Percentiles rank a stretch among this genome's conserved stretches.
These are phyloP conservation scores for Drosophila limbata DNA, from an alignment of 2,888 invertebrate genomes.

Conservation along the genomic window DNA sequence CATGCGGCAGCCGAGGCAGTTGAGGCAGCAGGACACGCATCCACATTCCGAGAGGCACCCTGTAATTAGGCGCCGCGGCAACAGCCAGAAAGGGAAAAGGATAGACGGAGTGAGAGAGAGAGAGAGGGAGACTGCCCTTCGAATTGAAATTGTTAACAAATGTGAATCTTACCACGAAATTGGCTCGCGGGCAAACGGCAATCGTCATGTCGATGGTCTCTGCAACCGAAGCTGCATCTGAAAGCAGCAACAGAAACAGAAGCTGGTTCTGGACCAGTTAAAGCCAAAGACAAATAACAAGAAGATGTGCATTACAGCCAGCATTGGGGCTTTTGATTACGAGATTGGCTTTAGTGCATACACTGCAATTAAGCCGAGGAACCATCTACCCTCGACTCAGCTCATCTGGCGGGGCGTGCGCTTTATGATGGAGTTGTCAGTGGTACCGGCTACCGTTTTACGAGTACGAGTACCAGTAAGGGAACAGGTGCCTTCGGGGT, in stretches of 20 bases:
- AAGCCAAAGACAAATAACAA: slow-evolving; percentile 74
- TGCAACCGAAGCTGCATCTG: slow-evolving; percentile 10
- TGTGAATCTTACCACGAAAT: slow-evolving; percentile 75
- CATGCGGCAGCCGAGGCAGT: slow-evolving; percentile 48
- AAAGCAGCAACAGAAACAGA: slow-evolving; percentile 30
- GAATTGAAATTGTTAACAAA: slow-evolving; percentile 78
- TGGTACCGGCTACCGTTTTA: slow-evolving; percentile 67
- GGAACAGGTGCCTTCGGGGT: slow-evolving; percentile 12
- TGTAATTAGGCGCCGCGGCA: slow-evolving; percentile 76
- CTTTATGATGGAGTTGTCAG: slow-evolving; percentile 77
- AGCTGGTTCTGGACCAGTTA: slow-evolving; percentile 56
- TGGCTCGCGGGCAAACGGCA: slow-evolving; percentile 64
- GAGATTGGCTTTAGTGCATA: slow-evolving; percentile 45
- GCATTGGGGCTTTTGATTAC: slow-evolving; percentile 67
- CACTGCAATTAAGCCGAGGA: slow-evolving; percentile 59
- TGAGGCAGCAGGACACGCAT: slow-evolving; percentile 52
- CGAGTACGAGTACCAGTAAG: background rate
- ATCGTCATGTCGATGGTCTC: slow-evolving; percentile 24
- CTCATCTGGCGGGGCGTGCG: slow-evolving; percentile 48
- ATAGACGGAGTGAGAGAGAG: background rate
- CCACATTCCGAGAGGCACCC: slow-evolving; percentile 56
- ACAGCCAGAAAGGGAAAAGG: slow-evolving; percentile 4
- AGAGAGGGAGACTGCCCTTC: slow-evolving; percentile 2
- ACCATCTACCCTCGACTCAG: background rate
- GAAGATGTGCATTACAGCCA: too few relatives aligned